Evolutionary conservation across 2,113 vertebrate species (phyloP).

Genomic region (Platichthys stellatus): DNA sequence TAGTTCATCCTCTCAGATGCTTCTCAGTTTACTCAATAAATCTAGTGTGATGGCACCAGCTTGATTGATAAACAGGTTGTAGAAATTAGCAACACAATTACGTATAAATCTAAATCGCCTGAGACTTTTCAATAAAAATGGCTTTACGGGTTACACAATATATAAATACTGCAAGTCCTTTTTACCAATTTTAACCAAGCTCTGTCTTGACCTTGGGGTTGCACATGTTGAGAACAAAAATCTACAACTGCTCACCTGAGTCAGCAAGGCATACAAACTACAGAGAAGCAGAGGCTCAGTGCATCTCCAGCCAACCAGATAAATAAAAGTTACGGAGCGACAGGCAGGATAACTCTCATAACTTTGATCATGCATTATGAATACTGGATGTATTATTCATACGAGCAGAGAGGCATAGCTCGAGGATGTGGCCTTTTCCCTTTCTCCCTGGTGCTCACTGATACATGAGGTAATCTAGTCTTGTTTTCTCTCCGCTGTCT

Average conservation of each 20-base stretch:
- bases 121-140: neutral
- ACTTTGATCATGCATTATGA: constrained; percentile 76
- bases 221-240: neutral
- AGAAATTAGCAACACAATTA: neutral
- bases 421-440: constrained; percentile 58
- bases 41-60: neutral
- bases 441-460: constrained; percentile 34
- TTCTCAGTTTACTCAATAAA: neutral
- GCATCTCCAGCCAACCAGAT: constrained; percentile 40
- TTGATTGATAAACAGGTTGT: neutral
- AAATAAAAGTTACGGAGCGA: constrained; percentile 59
- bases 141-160: neutral
- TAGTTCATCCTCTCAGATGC: neutral
- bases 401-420: constrained; percentile 42
- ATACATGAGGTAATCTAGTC: constrained; percentile 36
- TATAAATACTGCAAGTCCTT: neutral
- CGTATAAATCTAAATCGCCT: neutral
- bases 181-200: too few relatives aligned
- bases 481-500: constrained; percentile 36
- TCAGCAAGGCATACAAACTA: constrained; percentile 6
- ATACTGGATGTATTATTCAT: constrained; percentile 75
- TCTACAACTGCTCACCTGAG: constrained; percentile 1
- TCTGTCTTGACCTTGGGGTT: neutral
- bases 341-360: constrained; percentile 60
- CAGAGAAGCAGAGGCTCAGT: neutral